These are phyloP conservation scores for Phylloscopus collybita DNA, from an alignment of 2,797 vertebrate species.

Conservation along the genomic window DNA sequence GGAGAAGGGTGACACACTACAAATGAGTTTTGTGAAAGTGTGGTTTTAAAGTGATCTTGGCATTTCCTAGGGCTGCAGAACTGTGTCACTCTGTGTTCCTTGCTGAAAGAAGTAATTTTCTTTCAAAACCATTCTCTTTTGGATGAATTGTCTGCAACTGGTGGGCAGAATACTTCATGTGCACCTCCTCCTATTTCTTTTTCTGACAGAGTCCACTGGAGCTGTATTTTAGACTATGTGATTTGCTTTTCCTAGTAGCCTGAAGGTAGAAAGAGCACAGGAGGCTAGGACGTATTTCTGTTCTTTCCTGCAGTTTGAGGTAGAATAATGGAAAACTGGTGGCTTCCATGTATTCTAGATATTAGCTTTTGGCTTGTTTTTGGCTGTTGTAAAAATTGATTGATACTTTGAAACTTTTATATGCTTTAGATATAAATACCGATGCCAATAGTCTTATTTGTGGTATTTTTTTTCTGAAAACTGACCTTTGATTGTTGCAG, in stretches of 20 bases:
- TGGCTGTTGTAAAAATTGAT: background rate
- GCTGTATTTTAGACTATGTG: background rate
- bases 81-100: background rate
- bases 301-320: background rate
- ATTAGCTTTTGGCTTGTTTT: background rate
- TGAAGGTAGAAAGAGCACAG: background rate
- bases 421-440: background rate
- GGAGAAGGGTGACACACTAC: background rate
- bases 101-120: background rate
- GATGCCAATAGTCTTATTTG: background rate
- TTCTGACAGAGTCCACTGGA: background rate
- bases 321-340: background rate
- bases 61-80: background rate
- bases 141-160: background rate
- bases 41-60: background rate
- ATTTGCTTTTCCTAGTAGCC: background rate
- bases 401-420: background rate
- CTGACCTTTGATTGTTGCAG: background rate
- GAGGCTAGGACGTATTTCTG: rapidly evolving
- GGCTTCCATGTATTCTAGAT: background rate
- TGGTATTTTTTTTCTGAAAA: background rate
- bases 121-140: background rate
- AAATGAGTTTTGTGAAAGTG: background rate
- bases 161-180: background rate
- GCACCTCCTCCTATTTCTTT: background rate